These are phyloP conservation scores for Hippocampus barbouri DNA, from an alignment of 2,113 vertebrate genomes.

Conservation along the genomic window DNA sequence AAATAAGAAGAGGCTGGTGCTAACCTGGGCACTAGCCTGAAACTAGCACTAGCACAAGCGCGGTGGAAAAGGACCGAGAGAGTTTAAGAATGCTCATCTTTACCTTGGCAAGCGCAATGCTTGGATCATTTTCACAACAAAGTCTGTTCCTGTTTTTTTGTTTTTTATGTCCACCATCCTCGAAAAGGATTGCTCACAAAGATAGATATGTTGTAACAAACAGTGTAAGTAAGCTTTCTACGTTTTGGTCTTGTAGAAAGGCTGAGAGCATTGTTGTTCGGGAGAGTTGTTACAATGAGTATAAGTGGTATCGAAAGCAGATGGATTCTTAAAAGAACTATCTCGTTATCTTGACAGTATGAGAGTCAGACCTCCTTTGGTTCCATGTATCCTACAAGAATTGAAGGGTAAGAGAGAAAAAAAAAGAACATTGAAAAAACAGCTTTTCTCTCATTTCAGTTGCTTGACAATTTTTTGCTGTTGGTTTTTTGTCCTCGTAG, in stretches of 20 bases:
- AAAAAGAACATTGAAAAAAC: not conserved
- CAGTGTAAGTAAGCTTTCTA: not conserved
- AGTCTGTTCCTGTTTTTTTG: not conserved
- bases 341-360: conserved; percentile 69
- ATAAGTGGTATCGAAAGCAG: no score
- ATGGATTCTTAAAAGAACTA: not conserved
- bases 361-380: conserved; percentile 94
- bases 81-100: not conserved
- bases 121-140: not conserved
- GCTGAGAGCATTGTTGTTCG: no score
- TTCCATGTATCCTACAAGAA: conserved; percentile 90
- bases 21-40: no score
- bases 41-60: no score
- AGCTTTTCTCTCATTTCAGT: not conserved
- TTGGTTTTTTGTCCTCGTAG: conserved; percentile 48
- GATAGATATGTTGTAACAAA: not conserved
- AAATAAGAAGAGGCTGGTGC: no score
- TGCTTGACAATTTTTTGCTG: not conserved
- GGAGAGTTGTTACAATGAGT: no score
- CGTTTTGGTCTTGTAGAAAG: no score
- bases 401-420: conserved; percentile 81
- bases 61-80: not conserved
- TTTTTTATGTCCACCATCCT: not conserved
- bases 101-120: no score
- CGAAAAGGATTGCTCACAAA: not conserved